Base-by-base conservation (phyloP, 2,113 vertebrate genomes). In the Prolemur simus region DNA sequence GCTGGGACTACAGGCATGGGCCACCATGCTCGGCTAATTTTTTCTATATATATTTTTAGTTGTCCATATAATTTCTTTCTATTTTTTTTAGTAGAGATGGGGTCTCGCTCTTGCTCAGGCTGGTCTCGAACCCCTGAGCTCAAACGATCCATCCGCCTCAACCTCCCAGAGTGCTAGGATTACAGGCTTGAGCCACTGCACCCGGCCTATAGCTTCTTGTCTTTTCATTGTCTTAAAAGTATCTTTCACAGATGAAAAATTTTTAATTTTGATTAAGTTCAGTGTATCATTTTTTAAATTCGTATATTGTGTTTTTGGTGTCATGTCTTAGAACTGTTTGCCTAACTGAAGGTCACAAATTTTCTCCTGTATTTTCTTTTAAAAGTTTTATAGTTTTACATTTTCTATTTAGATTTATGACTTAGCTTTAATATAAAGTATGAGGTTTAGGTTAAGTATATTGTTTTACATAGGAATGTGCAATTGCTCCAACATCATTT, bases 371-470 rank as follows among this genome's bases (percentile, higher is more conserved):
- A 21, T 93, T 89, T 85, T 68, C 17, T 91, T 73, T 21, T 37
- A 66, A 78, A 71, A 85, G 2, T 45, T 69, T 60, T 89, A 63
- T 85, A 54, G 13, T 93, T 89, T 94, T 68, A 60, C 5, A 80
- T 64, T 90, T 85, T 90, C 11, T 77, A 18, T 83, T 94, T 42
- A 96, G 60, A 77, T 77, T 77, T 83, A 77, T 71, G n/a, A 85
- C 37, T 52, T 82, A 78, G 56, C 37, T 39, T 92, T 86, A 82
- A 80, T 89, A 4, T 89, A 81, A 89, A 3, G 37, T 39, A 18
- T 58, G 21, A 84, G 5, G 27, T 64, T 86, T 95, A 89, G 54
- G 42, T 73, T 73, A 66, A 74, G 3, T 92, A 2, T 27, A 29
- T 84, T 80, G 47, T 94, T 91, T 92, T 83, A 32, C 15, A n/a